These are phyloP conservation scores for Drosophila pectinifera DNA, from an alignment of 1,140 invertebrate species.

Conservation along the genomic window DNA sequence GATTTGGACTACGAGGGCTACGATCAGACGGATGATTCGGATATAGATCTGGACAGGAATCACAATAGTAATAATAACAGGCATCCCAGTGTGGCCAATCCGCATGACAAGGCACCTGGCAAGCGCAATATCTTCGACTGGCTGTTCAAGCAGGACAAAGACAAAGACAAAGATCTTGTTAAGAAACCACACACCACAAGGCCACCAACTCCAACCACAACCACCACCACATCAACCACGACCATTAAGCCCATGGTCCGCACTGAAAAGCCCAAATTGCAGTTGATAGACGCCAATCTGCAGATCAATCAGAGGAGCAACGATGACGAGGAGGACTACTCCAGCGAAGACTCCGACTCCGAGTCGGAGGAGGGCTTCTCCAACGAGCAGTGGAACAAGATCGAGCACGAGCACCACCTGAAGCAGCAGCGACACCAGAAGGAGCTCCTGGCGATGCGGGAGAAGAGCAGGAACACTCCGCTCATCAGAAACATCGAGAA, in stretches of 20 bases:
- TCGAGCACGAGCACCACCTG: slow-evolving; percentile 62
- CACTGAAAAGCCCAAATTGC: slow-evolving; percentile 49
- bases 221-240: slow-evolving; percentile 1
- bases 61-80: slow-evolving; percentile 30
- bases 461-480: slow-evolving; percentile 54
- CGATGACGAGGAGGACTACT: slow-evolving; percentile 15
- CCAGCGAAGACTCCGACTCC: slow-evolving; percentile 28
- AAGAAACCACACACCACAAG: slow-evolving; percentile 15
- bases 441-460: slow-evolving; percentile 54
- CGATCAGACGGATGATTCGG: slow-evolving; percentile 36
- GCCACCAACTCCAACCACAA: not conserved
- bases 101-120: slow-evolving; percentile 45
- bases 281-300: slow-evolving; percentile 49
- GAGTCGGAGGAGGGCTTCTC: slow-evolving; percentile 48
- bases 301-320: slow-evolving; percentile 1
- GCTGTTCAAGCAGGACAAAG: slow-evolving; percentile 58
- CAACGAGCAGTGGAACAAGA: slow-evolving; percentile 73
- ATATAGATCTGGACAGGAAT: not conserved
- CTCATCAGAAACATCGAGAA: slow-evolving; percentile 68
- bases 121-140: slow-evolving; percentile 69
- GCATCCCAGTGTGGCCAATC: slow-evolving; percentile 57
- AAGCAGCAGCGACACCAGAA: slow-evolving; percentile 68
- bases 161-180: slow-evolving; percentile 27
- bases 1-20: slow-evolving; percentile 48
- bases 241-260: slow-evolving; percentile 6